phyloP scores from a whole-genome alignment of 2,888 invertebrate genomes.

The Nudaria mundana region DNA sequence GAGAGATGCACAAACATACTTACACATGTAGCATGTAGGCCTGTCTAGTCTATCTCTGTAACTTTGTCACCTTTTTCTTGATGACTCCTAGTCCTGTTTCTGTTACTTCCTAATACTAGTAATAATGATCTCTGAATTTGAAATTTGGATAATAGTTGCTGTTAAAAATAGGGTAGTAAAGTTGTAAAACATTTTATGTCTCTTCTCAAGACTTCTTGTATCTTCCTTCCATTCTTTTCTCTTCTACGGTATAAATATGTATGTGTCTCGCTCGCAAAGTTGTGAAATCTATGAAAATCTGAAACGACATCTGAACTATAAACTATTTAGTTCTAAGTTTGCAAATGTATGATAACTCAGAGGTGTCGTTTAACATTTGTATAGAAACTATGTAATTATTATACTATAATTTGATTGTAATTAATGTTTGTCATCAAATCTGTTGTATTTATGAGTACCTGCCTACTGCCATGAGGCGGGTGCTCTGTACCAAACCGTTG shows the following conservation, averaged over 20 bases:
- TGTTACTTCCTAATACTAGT: no score
- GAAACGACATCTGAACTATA: constrained; percentile 7
- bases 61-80: no score
- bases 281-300: constrained; percentile 22
- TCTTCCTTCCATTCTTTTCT: no score
- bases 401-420: constrained; percentile 15
- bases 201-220: no score
- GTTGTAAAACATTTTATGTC: no score
- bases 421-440: constrained; percentile 27
- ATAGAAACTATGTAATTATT: constrained; percentile 9
- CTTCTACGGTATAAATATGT: no score
- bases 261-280: constrained; percentile 33
- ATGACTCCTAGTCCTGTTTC: no score
- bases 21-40: constrained; percentile 13
- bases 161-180: no score
- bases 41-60: no score
- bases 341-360: neutral
- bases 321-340: no score
- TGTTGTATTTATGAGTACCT: constrained; percentile 42
- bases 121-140: no score
- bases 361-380: constrained; percentile 21
- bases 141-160: no score
- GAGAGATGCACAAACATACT: constrained; percentile 35
- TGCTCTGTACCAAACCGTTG: constrained; percentile 23
- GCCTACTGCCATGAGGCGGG: constrained; percentile 32